phyloP scores from a whole-genome alignment of 2,888 invertebrate genomes.

The Melanophora roralis region DNA sequence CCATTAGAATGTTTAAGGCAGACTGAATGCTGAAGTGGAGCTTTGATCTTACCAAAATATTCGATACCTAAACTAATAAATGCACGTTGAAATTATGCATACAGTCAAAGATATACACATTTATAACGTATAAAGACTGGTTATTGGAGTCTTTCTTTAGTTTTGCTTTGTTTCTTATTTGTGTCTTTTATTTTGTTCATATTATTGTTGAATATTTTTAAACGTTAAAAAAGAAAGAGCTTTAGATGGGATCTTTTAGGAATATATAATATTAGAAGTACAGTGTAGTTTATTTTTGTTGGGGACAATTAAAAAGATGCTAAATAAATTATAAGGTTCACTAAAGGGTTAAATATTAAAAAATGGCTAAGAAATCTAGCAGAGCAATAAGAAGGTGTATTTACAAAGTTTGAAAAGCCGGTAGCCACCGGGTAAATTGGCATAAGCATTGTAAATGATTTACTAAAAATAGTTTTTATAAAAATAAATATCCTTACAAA shows the following conservation, averaged over 20 bases:
- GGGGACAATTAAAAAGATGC: too few species aligned
- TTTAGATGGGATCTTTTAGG: conserved; percentile 49
- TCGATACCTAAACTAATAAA: conserved; percentile 38
- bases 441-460: too few species aligned
- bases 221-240: conserved; percentile 32
- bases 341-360: too few species aligned
- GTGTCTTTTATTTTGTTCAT: conserved; percentile 39
- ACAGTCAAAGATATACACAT: background rate
- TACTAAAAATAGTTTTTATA: too few species aligned
- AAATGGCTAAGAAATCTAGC: too few species aligned
- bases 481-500: too few species aligned
- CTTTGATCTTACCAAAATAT: conserved; percentile 60
- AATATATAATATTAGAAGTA: conserved; percentile 8
- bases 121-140: conserved; percentile 55
- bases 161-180: background rate
- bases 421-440: too few species aligned
- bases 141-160: conserved; percentile 23
- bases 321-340: too few species aligned
- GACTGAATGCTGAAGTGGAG: conserved; percentile 49
- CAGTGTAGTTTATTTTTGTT: conserved; percentile 33
- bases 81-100: too few species aligned
- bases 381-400: too few species aligned
- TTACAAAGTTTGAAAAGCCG: too few species aligned
- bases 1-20: conserved; percentile 57
- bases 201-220: conserved; percentile 13